Evolutionary conservation across 2,113 vertebrate genomes (phyloP).

Genomic region (Anguilla japonica): DNA sequence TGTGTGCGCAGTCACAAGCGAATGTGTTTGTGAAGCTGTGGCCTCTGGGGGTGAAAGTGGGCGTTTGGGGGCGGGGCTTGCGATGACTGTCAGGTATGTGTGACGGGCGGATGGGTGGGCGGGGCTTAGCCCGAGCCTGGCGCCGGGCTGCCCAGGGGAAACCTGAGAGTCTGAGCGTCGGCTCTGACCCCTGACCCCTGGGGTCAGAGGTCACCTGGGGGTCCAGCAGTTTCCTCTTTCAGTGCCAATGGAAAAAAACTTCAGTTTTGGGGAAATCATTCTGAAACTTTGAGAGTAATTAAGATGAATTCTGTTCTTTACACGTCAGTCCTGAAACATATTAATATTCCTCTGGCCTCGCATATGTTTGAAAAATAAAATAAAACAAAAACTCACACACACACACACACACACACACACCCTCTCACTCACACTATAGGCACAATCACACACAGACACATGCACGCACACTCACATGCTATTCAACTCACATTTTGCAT

Average conservation of each 20-base stretch:
- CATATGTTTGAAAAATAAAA: no score
- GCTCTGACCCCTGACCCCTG: slow-evolving; percentile 63
- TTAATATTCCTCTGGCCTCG: no score
- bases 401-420: no score
- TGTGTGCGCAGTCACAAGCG: neutral
- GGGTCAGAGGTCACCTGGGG: slow-evolving; percentile 75
- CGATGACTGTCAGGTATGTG: slow-evolving; percentile 63
- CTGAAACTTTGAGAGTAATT: no score
- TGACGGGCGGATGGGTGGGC: slow-evolving; percentile 55
- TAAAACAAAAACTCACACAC: no score
- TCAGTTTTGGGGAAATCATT: slow-evolving; percentile 49
- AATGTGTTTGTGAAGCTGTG: neutral
- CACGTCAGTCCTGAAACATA: no score
- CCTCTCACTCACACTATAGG: no score
- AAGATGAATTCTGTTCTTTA: no score
- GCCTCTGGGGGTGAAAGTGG: neutral
- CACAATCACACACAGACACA: no score
- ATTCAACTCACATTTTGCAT: no score
- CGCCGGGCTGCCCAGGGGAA: slow-evolving; percentile 77
- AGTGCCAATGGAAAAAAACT: slow-evolving; percentile 65
- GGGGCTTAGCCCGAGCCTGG: slow-evolving; percentile 72
- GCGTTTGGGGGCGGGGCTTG: accelerated
- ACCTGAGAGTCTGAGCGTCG: slow-evolving; percentile 68
- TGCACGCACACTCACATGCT: no score
- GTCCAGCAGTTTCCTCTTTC: slow-evolving; percentile 79